Conservation (phyloP, 2,113 vertebrate genomes). For the Chrysochloris asiatica region DNA sequence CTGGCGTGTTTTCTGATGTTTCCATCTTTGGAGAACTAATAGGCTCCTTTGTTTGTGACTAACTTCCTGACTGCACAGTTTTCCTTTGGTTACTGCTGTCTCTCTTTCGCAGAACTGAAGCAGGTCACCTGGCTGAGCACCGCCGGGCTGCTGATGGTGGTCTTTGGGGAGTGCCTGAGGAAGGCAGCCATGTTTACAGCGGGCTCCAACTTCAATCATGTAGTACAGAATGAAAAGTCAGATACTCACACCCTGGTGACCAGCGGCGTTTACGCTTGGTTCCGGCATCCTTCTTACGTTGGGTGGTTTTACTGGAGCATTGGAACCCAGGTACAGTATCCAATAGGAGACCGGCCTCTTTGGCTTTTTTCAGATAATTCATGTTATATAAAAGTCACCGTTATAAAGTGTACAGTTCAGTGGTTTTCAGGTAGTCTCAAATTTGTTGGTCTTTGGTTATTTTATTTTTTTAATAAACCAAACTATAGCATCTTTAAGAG, state of each 20-base stretch:
- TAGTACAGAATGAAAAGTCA: conserved; percentile 98
- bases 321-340: conserved; percentile 92
- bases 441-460: background rate
- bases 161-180: conserved; percentile 94
- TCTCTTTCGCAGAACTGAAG: conserved; percentile 90
- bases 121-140: conserved; percentile 94
- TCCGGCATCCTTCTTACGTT: conserved; percentile 96
- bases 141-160: conserved; percentile 93
- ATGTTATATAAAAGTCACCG: background rate
- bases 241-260: conserved; percentile 96
- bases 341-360: accelerated
- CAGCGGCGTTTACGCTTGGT: conserved; percentile 93
- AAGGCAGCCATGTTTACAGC: conserved; percentile 98
- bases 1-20: background rate
- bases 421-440: background rate
- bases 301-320: conserved; percentile 99
- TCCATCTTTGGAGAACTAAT: background rate
- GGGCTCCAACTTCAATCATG: conserved; percentile 99
- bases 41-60: background rate
- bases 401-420: background rate
- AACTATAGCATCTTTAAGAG: too few relatives aligned
- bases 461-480: background rate
- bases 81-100: background rate
- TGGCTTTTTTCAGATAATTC: background rate
- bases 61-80: background rate